phyloP scores from a whole-genome alignment of 2,113 vertebrate genomes.

The Mustela lutreola region DNA sequence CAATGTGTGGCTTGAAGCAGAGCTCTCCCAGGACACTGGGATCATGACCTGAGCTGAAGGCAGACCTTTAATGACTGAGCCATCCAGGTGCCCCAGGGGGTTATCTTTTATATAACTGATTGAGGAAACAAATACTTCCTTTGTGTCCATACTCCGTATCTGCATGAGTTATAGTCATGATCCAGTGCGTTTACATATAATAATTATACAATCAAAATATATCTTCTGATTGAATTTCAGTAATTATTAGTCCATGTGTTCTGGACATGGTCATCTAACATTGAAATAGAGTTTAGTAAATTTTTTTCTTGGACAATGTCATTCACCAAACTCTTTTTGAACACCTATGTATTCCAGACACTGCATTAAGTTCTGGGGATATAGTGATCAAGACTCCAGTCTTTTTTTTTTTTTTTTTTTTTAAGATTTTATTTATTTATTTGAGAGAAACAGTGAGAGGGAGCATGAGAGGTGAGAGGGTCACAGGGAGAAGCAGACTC shows the following conservation, averaged over 20 bases:
- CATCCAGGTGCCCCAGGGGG: no score
- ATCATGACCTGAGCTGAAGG: no score
- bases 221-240: background rate
- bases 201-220: background rate
- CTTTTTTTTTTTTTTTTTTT: background rate
- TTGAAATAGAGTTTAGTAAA: background rate
- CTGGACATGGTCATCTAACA: background rate
- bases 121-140: background rate
- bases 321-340: background rate
- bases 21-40: no score
- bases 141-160: background rate
- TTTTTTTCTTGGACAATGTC: background rate
- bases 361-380: background rate
- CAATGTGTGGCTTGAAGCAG: no score
- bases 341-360: background rate
- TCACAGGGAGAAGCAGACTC: no score
- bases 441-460: no score
- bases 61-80: no score
- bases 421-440: no score
- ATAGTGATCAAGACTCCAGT: background rate
- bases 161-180: background rate
- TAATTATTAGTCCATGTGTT: background rate
- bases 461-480: no score
- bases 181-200: background rate
- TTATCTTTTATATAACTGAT: background rate